Base-by-base conservation (phyloP, 2,888 invertebrate species). In the Priocnemis perturbator region DNA sequence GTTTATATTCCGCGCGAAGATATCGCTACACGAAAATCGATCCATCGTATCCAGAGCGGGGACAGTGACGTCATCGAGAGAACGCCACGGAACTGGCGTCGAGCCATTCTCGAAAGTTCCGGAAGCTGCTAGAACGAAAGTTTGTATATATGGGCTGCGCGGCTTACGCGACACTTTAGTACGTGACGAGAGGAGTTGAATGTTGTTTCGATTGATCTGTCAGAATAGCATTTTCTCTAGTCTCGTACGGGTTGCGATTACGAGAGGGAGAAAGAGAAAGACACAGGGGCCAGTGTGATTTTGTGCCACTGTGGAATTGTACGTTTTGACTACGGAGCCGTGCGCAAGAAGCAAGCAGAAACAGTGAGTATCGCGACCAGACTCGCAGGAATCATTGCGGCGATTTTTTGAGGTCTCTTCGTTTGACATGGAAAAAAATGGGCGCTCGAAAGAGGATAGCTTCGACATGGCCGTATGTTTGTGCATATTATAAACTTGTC, bases 61-160 rank as follows among this genome's bases (percentile, higher is more conserved):
- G 47, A 37, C 48, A 60, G 61, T 74, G 78, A 79, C 81, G 81
- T 76, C 77, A 75, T 64, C 50, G 23, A 60, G 53, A 67, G 64
- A 71, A 77, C 81, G 81, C 81, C 74, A 73, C 83, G 81, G 79
- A 83, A 79, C 77, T 85, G 81, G 78, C 78, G 79, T 82, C 83
- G 78, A 79, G 78, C 81, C 83, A 81, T 91, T 92, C 92, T 89
- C 91, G 93, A 93, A 93, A 91, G 91, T 93, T 93, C 93, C 91
- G 91, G 93, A 93, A 91, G 90, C 91, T 91, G 91, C 91, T 91
- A 88, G 89, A 89, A 85, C 79, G 78, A 81, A 89, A 91, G 90
- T 91, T 92, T 92, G 91, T 92, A 92, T 91, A 92, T 91, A 91
- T 91, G 90, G 89, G 90, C 90, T 90, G 91, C 90, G 87, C 86